phyloP scores from a whole-genome alignment of 2,113 vertebrate species.

The Semnornis frantzii region DNA sequence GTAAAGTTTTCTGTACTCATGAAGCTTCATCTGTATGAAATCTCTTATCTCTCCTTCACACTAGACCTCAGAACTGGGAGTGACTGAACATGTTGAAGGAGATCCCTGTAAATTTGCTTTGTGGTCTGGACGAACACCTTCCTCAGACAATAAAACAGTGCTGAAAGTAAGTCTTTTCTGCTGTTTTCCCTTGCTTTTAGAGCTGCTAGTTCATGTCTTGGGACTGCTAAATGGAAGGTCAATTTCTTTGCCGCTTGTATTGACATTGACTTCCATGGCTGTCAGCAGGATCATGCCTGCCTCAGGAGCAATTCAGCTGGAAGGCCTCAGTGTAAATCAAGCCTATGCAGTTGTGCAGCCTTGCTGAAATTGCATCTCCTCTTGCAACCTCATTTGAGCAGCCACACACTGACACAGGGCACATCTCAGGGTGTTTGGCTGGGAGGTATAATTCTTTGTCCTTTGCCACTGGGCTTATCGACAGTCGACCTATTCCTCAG shows the following conservation, averaged over 20 bases:
- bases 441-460: neutral
- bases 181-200: slow-evolving; percentile 1
- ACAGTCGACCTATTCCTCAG: neutral
- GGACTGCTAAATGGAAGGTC: neutral
- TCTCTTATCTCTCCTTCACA: slow-evolving; percentile 63
- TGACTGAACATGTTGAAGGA: slow-evolving; percentile 98
- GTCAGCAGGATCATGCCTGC: neutral
- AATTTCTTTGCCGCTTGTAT: neutral
- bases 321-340: neutral
- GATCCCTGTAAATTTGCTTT: slow-evolving; percentile 98
- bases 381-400: neutral
- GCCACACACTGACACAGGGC: neutral
- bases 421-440: neutral
- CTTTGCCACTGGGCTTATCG: neutral
- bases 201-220: neutral
- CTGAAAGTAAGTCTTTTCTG: slow-evolving; percentile 84
- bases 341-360: neutral
- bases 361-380: neutral
- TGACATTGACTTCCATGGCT: neutral
- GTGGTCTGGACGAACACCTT: slow-evolving; percentile 96
- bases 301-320: neutral
- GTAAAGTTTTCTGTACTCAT: neutral
- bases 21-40: neutral
- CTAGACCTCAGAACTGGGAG: slow-evolving; percentile 96
- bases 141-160: slow-evolving; percentile 97